Evolutionary conservation across 2,888 invertebrate genomes (phyloP), one percentile per base, ranked within the genome.

Genomic region (Odiellus spinosus): DNA sequence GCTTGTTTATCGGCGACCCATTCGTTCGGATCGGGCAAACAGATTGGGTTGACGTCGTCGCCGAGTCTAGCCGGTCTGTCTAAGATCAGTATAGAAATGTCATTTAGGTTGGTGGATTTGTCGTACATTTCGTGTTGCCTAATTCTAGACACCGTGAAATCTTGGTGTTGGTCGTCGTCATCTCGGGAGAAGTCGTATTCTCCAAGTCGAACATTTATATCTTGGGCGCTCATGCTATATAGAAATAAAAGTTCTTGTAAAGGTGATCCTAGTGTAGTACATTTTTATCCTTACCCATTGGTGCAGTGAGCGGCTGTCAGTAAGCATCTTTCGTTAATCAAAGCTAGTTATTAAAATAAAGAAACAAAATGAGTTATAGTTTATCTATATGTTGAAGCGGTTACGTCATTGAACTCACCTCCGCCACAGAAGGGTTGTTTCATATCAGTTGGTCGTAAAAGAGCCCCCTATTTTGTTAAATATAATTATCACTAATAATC

Each of bases 241-340:
- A n/a, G n/a, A n/a, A n/a, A n/a, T n/a, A n/a, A n/a, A n/a, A n/a
- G n/a, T n/a, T n/a, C n/a, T n/a, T n/a, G n/a, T n/a, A n/a, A n/a
- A n/a, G n/a, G n/a, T n/a, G n/a, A n/a, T n/a, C n/a, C n/a, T n/a
- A n/a, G n/a, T n/a, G n/a, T n/a, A n/a, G n/a, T n/a, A n/a, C n/a
- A n/a, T n/a, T n/a, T n/a, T n/a, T n/a, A 26, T 6, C 26, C 48
- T 50, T 46, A 50, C 50, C 49, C 50, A 17, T 44, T 21, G 15
- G 48, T 40, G 18, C 54, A 54, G 34, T 54, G 54, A 38, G 54
- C 54, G 12, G 54, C 54, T 32, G 54, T 54, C 21, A 54, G 49
- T 14, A 54, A 39, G 35, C 51, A 50, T 43, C 49, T 47, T n/a
- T 47, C 44, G 26, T 50, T 48, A 21, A 54, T 46, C 10, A 54